A percentile compares a stretch with the other conserved stretches of the same genome.
Conservation (phyloP, 2,113 vertebrate genomes). For the Sylvietta virens region DNA sequence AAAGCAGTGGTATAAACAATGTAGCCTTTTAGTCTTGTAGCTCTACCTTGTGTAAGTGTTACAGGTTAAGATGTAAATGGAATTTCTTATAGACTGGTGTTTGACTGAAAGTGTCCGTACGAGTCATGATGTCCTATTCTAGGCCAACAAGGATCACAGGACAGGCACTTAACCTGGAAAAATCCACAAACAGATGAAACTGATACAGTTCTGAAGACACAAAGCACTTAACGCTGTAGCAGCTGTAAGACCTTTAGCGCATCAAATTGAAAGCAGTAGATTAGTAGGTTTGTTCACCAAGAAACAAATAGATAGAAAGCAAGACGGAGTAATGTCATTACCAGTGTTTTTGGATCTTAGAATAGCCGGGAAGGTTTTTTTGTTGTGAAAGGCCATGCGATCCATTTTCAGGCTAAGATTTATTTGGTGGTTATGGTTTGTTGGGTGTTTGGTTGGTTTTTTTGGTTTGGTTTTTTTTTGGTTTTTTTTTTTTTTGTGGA, state of each 20-base stretch:
- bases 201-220: neutral
- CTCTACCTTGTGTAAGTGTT: neutral
- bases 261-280: neutral
- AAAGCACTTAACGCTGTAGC: neutral
- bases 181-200: neutral
- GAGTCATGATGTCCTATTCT: neutral
- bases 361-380: neutral
- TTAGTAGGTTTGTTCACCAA: neutral
- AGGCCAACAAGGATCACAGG: neutral
- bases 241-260: neutral
- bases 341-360: neutral
- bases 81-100: neutral
- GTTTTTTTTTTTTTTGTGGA: neutral
- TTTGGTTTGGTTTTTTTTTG: neutral
- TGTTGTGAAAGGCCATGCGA: neutral
- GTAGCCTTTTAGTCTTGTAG: neutral
- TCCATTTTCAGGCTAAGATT: neutral
- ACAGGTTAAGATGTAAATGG: neutral
- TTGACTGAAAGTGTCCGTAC: fast-evolving
- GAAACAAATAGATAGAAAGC: neutral
- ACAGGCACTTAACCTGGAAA: neutral
- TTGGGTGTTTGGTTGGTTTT: neutral
- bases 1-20: neutral
- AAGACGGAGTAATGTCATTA: neutral
- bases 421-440: neutral